These are phyloP conservation scores for Lacerta agilis DNA, from an alignment of 2,797 vertebrate genomes.

Conservation along the genomic window DNA sequence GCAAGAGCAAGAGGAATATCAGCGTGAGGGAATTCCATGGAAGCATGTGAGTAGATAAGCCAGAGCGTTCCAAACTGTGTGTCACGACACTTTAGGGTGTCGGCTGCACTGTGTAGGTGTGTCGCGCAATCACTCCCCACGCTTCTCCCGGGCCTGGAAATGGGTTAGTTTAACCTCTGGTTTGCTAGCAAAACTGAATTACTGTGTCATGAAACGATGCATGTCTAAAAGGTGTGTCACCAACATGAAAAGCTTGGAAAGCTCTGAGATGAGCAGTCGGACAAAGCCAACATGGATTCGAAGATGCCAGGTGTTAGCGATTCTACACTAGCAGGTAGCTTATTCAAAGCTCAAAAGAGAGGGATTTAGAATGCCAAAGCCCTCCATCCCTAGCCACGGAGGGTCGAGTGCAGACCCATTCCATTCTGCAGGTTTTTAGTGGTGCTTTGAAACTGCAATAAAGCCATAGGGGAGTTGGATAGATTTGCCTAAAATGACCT, in stretches of 20 bases:
- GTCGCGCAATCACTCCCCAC: too few relatives aligned
- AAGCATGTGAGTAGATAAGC: constrained; percentile 86
- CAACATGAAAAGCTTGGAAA: too few relatives aligned
- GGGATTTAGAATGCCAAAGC: not conserved
- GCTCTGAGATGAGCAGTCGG: too few relatives aligned
- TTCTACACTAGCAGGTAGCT: not conserved
- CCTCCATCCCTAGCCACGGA: not conserved
- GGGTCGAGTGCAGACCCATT: not conserved
- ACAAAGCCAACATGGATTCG: not conserved
- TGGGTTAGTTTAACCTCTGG: too few relatives aligned
- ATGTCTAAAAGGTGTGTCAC: too few relatives aligned
- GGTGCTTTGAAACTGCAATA: not conserved
- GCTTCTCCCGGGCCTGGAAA: too few relatives aligned
- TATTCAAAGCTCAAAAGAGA: not conserved
- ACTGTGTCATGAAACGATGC: too few relatives aligned
- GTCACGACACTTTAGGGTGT: too few relatives aligned
- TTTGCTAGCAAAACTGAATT: too few relatives aligned
- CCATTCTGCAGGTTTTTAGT: not conserved
- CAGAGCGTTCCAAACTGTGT: too few relatives aligned
- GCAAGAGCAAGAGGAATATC: constrained; percentile 98
- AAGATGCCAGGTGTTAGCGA: too few relatives aligned
- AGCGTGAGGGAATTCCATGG: constrained; percentile 98
- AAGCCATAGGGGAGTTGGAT: not conserved
- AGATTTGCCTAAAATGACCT: not conserved
- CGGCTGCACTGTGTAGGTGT: too few relatives aligned